A percentile compares a stretch with the other conserved stretches of the same genome.
Conservation (phyloP, 1,140 invertebrate genomes). For the Arctopsyche grandis region DNA sequence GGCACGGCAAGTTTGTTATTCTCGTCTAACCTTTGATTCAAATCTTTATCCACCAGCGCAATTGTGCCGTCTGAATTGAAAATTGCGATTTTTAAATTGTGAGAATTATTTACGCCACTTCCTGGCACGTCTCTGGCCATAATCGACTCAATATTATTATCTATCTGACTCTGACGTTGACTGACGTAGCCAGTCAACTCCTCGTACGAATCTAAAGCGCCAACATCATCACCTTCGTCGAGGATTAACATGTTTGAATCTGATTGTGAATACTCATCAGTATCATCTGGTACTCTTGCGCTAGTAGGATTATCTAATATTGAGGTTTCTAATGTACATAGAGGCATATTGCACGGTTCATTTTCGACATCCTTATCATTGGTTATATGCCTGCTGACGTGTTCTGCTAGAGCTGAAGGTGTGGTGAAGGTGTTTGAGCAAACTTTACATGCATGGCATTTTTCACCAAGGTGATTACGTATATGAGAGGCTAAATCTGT, state of each 20-base stretch:
- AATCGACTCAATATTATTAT: not conserved
- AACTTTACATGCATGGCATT: constrained; percentile 39
- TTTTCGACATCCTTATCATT: constrained; percentile 9
- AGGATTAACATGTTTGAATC: not conserved
- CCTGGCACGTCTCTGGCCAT: not conserved
- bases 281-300: not conserved
- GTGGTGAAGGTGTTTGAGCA: constrained; percentile 33
- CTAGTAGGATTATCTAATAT: not conserved
- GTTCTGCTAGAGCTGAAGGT: constrained; percentile 26
- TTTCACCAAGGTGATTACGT: constrained; percentile 38
- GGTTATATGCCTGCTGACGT: constrained; percentile 34
- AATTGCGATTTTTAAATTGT: not conserved
- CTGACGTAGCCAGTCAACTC: not conserved
- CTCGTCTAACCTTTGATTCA: not conserved
- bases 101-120: not conserved
- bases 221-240: not conserved
- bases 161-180: not conserved
- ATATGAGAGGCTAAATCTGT: constrained; percentile 25
- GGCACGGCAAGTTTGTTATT: not conserved
- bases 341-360: not conserved
- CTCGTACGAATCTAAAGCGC: not conserved
- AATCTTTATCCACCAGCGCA: not conserved
- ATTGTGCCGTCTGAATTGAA: not conserved
- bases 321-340: not conserved
- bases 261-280: not conserved